Evolutionary conservation across 1,140 invertebrate genomes (phyloP).

Genomic region (Aphelenchoides besseyi): DNA sequence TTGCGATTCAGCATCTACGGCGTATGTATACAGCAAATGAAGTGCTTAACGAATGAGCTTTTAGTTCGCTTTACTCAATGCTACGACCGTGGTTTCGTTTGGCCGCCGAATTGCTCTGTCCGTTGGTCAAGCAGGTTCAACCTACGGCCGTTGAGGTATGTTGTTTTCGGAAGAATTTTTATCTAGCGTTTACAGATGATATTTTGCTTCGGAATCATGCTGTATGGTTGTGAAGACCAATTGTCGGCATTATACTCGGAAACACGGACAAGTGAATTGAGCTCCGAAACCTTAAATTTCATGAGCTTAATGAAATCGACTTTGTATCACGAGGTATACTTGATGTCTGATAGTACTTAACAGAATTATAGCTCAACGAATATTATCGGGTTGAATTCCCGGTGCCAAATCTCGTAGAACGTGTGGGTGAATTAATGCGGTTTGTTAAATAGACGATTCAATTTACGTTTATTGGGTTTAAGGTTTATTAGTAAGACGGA

Average conservation of each 20-base stretch:
- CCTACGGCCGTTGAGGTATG: neutral
- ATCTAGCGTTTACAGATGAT: neutral
- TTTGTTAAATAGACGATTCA: slow-evolving; percentile 3
- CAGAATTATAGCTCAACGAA: neutral
- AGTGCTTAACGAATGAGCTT: too few species aligned
- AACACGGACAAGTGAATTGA: slow-evolving; percentile 3
- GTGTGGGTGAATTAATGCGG: slow-evolving; percentile 17
- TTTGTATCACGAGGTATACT: slow-evolving; percentile 18
- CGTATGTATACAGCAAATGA: too few species aligned
- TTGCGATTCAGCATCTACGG: neutral
- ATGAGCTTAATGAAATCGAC: neutral
- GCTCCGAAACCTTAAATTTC: neutral
- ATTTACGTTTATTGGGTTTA: too few species aligned
- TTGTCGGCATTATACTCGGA: neutral
- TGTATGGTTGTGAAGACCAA: slow-evolving; percentile 9
- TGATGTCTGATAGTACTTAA: too few species aligned
- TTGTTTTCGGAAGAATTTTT: neutral
- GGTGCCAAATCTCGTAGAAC: neutral
- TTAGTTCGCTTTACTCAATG: neutral
- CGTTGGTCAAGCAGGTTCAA: neutral
- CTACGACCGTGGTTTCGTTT: slow-evolving; percentile 10
- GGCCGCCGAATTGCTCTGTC: neutral
- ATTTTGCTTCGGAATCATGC: slow-evolving; percentile 11
- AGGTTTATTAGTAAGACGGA: slow-evolving; percentile 1
- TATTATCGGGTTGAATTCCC: neutral